phyloP scores from a whole-genome alignment of 23 tunicate genomes.

The Clavelina lepadiformis region DNA sequence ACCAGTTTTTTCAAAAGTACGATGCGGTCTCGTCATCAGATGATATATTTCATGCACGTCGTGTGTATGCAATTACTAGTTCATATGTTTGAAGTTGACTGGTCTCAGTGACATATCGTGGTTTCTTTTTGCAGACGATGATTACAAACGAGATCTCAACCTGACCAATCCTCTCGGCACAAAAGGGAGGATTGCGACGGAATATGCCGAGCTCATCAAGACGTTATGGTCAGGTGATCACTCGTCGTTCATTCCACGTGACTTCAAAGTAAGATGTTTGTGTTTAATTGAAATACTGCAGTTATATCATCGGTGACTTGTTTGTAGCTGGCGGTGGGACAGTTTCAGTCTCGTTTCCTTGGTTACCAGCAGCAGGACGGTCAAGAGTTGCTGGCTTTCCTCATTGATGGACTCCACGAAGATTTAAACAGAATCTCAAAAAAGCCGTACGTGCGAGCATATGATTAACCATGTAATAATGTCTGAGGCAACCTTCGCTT shows the following conservation, averaged over 20 bases:
- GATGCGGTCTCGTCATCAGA: neutral
- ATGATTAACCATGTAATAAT: neutral
- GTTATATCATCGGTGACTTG: neutral
- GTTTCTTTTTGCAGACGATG: slow-evolving; percentile 26
- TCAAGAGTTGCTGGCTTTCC: slow-evolving; percentile 79
- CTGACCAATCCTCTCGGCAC: slow-evolving; percentile 78
- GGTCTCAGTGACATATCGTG: neutral
- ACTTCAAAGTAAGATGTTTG: slow-evolving; percentile 51
- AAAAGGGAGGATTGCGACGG: slow-evolving; percentile 61
- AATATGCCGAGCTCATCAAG: slow-evolving; percentile 66
- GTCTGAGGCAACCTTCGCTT: too few relatives aligned
- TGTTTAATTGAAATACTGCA: neutral
- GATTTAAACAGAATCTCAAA: slow-evolving; percentile 73
- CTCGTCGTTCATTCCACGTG: slow-evolving; percentile 78
- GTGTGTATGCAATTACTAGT: neutral
- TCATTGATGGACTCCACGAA: slow-evolving; percentile 91
- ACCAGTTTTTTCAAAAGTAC: slow-evolving; percentile 54
- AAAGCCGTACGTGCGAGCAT: slow-evolving; percentile 64
- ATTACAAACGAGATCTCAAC: slow-evolving; percentile 58
- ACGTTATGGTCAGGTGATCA: slow-evolving; percentile 78
- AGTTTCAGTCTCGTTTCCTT: slow-evolving; percentile 84
- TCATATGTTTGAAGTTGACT: neutral
- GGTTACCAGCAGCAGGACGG: slow-evolving; percentile 97
- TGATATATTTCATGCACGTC: neutral
- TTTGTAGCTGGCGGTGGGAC: slow-evolving; percentile 60